These are phyloP conservation scores for Grallaria varia DNA, from an alignment of 2,113 vertebrate species.

Conservation along the genomic window DNA sequence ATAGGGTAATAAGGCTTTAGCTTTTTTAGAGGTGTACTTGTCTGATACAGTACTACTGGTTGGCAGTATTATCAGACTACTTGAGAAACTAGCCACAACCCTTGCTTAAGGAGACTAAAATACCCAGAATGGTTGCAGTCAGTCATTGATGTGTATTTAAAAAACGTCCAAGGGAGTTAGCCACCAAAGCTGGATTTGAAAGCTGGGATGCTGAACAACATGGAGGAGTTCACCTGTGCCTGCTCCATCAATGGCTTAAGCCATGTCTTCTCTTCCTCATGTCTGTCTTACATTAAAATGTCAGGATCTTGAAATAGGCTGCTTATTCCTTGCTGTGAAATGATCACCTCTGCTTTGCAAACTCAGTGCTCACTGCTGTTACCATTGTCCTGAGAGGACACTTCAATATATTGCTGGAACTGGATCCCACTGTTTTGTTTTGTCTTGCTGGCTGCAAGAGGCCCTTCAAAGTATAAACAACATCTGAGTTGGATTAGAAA, in stretches of 20 bases:
- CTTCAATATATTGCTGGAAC: not conserved
- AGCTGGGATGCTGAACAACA: not conserved
- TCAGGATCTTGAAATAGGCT: not conserved
- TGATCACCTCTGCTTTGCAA: not conserved
- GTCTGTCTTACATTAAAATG: not conserved
- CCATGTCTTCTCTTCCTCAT: rapidly evolving
- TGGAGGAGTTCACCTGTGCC: not conserved
- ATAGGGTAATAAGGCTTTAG: not conserved
- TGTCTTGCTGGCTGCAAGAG: constrained; percentile 18
- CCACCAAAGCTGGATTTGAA: not conserved
- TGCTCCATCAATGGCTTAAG: not conserved
- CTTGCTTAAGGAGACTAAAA: not conserved
- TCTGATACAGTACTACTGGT: not conserved
- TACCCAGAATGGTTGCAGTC: not conserved
- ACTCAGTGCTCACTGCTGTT: not conserved
- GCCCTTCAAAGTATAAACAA: constrained; percentile 23
- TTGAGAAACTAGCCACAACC: not conserved
- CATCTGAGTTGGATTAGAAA: constrained; percentile 35
- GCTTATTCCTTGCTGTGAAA: not conserved
- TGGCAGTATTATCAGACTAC: not conserved
- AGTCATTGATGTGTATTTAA: not conserved
- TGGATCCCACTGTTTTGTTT: constrained; percentile 26
- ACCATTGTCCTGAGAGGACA: not conserved
- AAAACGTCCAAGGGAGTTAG: not conserved
- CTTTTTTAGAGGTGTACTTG: not conserved